Conservation (phyloP, 2,888 invertebrate genomes). For the Catocala fraxini region DNA sequence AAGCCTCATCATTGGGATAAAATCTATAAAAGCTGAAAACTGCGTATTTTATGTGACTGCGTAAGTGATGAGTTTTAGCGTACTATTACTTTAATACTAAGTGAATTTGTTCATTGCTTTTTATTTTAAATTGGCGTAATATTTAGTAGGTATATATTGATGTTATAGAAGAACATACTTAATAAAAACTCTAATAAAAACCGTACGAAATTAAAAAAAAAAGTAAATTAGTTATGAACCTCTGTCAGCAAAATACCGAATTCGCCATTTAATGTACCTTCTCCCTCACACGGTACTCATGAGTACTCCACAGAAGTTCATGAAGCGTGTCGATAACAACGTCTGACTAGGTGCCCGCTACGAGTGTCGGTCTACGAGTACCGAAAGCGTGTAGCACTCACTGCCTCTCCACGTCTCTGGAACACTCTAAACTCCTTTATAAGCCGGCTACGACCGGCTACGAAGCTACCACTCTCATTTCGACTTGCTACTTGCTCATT, state of each 20-base stretch:
- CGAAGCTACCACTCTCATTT: conserved; percentile 54
- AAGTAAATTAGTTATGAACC: neutral
- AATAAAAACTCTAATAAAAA: too few species aligned
- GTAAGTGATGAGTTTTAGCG: too few species aligned
- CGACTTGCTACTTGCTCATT: conserved; percentile 52
- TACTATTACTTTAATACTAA: too few species aligned
- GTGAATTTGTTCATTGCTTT: too few species aligned
- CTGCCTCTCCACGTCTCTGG: conserved; percentile 48
- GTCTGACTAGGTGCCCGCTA: conserved; percentile 26
- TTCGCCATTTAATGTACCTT: neutral
- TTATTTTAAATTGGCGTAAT: too few species aligned
- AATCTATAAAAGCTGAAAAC: conserved; percentile 35
- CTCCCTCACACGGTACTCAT: conserved; percentile 1
- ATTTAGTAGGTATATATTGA: too few species aligned
- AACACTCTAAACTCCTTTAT: conserved; percentile 67
- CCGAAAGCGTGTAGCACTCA: conserved; percentile 57
- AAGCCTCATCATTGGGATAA: conserved; percentile 22
- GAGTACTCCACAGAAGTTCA: conserved; percentile 27
- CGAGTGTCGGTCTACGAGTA: conserved; percentile 36
- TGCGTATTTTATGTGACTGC: neutral
- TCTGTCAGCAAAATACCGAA: neutral
- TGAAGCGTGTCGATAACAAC: conserved; percentile 37
- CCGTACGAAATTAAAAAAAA: too few species aligned
- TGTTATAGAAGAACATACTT: too few species aligned
- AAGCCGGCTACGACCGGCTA: conserved; percentile 54